Percentiles rank a stretch among this genome's conserved stretches.
phyloP scores from a whole-genome alignment of 1,140 invertebrate genomes.

The Drosophila sp. region DNA sequence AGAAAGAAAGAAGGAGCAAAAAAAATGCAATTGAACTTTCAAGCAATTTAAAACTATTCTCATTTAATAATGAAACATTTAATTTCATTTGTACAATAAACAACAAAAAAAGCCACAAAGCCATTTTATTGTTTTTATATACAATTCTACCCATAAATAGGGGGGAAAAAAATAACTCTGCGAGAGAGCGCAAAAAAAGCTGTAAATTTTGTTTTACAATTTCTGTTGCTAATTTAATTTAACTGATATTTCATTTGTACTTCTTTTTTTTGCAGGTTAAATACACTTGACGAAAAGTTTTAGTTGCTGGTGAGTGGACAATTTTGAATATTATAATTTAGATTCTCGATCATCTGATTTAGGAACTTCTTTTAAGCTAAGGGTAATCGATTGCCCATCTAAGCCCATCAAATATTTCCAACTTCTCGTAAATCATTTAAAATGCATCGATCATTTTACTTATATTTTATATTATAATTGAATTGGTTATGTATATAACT shows the following conservation, averaged over 20 bases:
- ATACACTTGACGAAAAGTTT: conserved; percentile 9
- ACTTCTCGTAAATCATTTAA: neutral
- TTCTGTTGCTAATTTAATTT: conserved; percentile 72
- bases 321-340: no score
- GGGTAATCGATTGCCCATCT: no score
- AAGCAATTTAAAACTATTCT: conserved; percentile 7
- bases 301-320: no score
- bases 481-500: conserved; percentile 57
- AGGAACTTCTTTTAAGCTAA: no score
- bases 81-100: conserved; percentile 41
- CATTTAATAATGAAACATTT: conserved; percentile 43
- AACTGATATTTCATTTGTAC: conserved; percentile 33
- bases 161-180: conserved; percentile 21
- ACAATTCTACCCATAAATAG: conserved; percentile 49
- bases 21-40: conserved; percentile 1
- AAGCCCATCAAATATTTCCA: no score
- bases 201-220: conserved; percentile 58
- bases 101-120: conserved; percentile 26
- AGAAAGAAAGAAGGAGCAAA: neutral
- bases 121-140: conserved; percentile 12
- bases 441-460: conserved; percentile 40
- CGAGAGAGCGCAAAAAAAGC: neutral
- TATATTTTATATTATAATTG: conserved; percentile 50
- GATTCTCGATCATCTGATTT: no score
- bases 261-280: conserved; percentile 4